Evolutionary conservation across 2,797 vertebrate species (phyloP).

Genomic region (Capromys pilorides): DNA sequence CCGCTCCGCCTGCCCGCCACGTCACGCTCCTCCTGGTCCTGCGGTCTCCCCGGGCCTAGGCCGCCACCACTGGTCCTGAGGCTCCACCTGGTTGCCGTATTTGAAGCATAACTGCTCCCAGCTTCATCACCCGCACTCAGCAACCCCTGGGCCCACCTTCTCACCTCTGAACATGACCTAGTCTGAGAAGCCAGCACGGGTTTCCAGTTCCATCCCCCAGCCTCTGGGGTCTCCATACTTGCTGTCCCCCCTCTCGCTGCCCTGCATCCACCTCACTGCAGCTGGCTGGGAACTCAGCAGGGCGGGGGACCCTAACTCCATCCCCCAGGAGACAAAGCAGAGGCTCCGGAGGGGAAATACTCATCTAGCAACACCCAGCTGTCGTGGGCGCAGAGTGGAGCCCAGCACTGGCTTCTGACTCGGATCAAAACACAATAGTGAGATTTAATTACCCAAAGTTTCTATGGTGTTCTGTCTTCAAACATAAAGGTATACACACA

Average conservation of each 20-base stretch:
- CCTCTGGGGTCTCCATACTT: background rate
- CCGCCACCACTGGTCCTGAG: too few relatives aligned
- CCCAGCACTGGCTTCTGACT: background rate
- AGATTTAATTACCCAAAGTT: background rate
- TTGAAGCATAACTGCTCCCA: background rate
- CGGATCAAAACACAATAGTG: background rate
- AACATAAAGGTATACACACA: background rate
- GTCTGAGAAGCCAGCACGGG: background rate
- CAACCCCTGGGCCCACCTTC: background rate
- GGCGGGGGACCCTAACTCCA: background rate
- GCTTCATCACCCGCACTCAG: background rate
- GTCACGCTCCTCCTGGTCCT: too few relatives aligned
- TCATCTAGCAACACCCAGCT: too few relatives aligned
- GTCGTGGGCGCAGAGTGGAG: background rate
- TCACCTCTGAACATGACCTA: background rate
- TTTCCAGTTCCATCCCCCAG: background rate
- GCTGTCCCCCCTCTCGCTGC: background rate
- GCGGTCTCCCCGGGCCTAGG: too few relatives aligned
- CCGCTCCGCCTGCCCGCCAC: too few relatives aligned
- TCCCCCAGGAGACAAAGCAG: background rate
- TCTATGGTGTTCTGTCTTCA: background rate
- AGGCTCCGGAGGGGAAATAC: background rate
- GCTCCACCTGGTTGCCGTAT: background rate
- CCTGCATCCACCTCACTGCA: background rate
- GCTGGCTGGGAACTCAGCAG: background rate